These are phyloP conservation scores for Channa argus DNA, from an alignment of 2,113 vertebrate genomes.

Conservation along the genomic window DNA sequence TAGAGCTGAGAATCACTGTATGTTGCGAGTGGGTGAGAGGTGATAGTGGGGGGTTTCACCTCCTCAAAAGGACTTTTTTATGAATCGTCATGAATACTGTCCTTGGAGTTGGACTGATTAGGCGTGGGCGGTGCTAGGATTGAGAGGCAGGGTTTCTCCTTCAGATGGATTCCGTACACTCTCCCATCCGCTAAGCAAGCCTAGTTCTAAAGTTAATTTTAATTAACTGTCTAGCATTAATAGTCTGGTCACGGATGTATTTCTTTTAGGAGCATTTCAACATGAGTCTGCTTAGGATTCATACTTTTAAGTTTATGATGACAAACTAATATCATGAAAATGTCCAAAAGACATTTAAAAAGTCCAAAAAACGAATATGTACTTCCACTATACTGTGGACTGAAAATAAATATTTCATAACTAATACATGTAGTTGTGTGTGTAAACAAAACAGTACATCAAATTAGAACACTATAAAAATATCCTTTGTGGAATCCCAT, in stretches of 20 bases:
- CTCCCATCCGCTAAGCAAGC: conserved; percentile 27
- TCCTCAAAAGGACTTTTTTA: conserved; percentile 46
- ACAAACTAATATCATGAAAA: no score
- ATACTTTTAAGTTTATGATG: no score
- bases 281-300: no score
- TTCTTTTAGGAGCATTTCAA: not conserved
- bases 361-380: no score
- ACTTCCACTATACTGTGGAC: no score
- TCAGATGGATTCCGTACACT: conserved; percentile 24
- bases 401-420: no score
- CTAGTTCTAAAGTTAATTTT: not conserved
- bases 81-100: conserved; percentile 53
- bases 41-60: conserved; percentile 2
- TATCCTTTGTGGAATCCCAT: not conserved
- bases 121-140: conserved; percentile 6
- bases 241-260: not conserved
- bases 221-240: not conserved
- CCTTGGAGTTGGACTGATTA: conserved; percentile 50
- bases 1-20: conserved; percentile 7
- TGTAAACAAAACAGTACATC: not conserved
- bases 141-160: conserved; percentile 35
- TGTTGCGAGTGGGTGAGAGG: not conserved
- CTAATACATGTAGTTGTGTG: not conserved
- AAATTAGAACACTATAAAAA: not conserved
- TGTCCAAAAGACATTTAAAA: no score